Percentiles rank a stretch among this genome's conserved stretches.
These are phyloP conservation scores for Heliconius eleuchia DNA, from an alignment of 1,140 invertebrate species.

Conservation along the genomic window DNA sequence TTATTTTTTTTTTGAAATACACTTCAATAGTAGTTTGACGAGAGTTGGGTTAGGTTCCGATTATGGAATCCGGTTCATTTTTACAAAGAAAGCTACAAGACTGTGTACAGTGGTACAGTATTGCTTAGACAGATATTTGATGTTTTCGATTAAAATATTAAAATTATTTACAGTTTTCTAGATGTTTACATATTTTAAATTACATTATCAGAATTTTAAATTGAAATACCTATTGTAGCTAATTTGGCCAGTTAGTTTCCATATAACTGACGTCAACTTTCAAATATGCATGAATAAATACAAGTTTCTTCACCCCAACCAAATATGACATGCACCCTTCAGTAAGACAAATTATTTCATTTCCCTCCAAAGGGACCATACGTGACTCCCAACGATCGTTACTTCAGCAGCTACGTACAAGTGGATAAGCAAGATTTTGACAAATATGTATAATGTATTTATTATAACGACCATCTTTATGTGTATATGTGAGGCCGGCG, in stretches of 20 bases:
- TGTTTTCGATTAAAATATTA: background rate
- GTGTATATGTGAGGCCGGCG: background rate
- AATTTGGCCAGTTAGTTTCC: background rate
- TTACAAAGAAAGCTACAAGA: no score
- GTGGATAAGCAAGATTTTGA: constrained; percentile 11
- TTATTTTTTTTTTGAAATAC: no score
- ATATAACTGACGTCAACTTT: background rate
- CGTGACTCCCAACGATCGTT: constrained; percentile 67
- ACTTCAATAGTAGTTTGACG: no score
- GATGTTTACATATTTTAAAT: background rate
- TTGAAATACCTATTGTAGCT: background rate
- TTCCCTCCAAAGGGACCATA: constrained; percentile 73
- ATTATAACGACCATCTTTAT: background rate
- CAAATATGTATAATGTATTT: constrained; percentile 4
- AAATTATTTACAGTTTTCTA: background rate
- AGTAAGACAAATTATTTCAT: constrained; percentile 79
- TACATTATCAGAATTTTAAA: background rate
- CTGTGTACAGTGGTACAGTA: no score
- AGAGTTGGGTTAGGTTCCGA: no score
- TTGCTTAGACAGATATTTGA: no score
- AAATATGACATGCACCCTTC: constrained; percentile 78
- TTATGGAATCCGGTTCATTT: no score
- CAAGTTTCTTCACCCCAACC: constrained; percentile 63
- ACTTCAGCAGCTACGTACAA: constrained; percentile 27
- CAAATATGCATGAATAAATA: constrained; percentile 29